Conservation (phyloP, 2,797 vertebrate genomes). For the Neosilurus hyrtlii region DNA sequence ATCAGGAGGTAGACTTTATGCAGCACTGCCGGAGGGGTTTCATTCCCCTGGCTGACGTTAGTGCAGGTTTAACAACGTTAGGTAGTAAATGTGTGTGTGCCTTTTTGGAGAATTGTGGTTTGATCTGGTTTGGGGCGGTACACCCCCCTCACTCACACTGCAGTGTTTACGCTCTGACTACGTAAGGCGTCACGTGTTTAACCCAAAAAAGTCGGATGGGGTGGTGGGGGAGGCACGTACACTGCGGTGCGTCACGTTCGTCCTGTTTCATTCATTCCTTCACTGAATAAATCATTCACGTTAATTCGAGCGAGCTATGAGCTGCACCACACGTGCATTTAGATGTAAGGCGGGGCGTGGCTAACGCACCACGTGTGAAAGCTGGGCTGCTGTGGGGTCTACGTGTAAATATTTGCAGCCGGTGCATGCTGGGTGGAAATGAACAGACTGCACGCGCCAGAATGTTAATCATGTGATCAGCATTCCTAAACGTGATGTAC, state of each 20-base stretch:
- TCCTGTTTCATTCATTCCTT: conserved; percentile 53
- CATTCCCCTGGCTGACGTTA: neutral
- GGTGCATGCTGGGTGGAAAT: conserved; percentile 14
- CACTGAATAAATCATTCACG: conserved; percentile 5
- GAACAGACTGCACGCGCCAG: neutral
- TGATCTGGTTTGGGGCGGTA: conserved; percentile 22
- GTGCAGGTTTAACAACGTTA: neutral
- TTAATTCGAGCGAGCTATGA: neutral
- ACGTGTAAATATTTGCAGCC: neutral
- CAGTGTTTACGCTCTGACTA: conserved; percentile 28
- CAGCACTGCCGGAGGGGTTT: neutral
- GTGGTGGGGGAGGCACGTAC: neutral
- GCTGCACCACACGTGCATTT: neutral
- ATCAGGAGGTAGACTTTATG: neutral
- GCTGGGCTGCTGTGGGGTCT: neutral
- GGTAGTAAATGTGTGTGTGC: neutral
- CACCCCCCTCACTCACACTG: conserved; percentile 5
- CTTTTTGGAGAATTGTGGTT: conserved; percentile 6
- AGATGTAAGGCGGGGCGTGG: neutral
- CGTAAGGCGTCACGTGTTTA: conserved; percentile 50
- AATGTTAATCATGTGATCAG: neutral
- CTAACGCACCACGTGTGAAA: neutral
- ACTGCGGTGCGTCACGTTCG: conserved; percentile 45
- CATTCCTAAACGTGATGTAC: neutral
- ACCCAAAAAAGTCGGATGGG: neutral